Evolutionary conservation across 37 sponge, comb jelly and placozoan species (phyloP).

Genomic region (Bolinopsis microptera): DNA sequence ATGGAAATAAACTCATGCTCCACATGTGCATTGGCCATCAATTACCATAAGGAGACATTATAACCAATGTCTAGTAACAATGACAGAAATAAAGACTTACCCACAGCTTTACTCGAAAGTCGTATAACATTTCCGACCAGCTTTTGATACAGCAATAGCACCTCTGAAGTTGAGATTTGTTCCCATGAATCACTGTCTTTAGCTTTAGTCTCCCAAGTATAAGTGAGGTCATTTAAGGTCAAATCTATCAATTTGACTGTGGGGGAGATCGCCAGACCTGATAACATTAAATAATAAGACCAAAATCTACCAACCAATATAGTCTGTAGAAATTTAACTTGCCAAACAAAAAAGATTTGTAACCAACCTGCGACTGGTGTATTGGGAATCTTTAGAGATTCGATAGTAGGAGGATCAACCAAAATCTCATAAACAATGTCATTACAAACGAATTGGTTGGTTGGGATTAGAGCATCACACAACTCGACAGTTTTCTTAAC

Average conservation of each 20-base stretch:
- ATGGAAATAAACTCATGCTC: neutral
- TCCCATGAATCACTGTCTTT: neutral
- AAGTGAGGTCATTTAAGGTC: neutral
- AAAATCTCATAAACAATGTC: neutral
- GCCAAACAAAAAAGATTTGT: neutral
- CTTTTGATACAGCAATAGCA: neutral
- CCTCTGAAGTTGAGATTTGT: neutral
- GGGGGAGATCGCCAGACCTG: neutral
- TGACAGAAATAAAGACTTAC: too few relatives aligned
- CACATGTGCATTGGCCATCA: too few relatives aligned
- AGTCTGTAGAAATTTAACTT: neutral
- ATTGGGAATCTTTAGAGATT: neutral
- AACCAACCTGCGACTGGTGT: neutral
- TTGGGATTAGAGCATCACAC: neutral
- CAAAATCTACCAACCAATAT: neutral
- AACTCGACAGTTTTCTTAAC: neutral
- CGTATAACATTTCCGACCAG: neutral
- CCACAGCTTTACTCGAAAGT: neutral
- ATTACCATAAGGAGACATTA: too few relatives aligned
- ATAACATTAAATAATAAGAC: neutral
- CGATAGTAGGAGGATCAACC: slow-evolving; percentile 29
- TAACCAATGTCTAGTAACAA: too few relatives aligned
- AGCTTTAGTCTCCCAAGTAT: neutral
- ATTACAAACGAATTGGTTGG: neutral
- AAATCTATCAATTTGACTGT: neutral